A percentile compares a stretch with the other conserved stretches of the same genome.
Evolutionary conservation across 2,888 invertebrate genomes (phyloP).

Genomic region (Eupithecia abbreviata): DNA sequence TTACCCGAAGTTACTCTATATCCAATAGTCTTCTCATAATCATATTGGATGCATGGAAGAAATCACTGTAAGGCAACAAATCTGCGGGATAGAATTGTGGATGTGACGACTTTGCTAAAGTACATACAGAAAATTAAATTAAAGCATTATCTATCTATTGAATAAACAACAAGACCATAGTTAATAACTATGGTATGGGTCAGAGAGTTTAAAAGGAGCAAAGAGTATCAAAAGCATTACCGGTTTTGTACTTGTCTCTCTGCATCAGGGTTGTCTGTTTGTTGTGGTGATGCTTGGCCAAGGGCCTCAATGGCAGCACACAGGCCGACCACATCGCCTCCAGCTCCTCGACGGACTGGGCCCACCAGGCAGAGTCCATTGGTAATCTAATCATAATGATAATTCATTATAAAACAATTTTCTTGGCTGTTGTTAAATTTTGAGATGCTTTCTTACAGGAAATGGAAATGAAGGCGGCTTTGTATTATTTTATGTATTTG

Average conservation of each 20-base stretch:
- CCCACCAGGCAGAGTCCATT: constrained; percentile 93
- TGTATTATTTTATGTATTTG: not conserved
- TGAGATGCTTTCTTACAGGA: not conserved
- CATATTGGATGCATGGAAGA: not conserved
- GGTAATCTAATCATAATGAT: constrained; percentile 86
- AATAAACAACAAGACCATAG: not conserved
- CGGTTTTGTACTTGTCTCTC: constrained; percentile 74
- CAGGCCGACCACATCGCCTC: constrained; percentile 90
- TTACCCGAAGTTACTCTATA: not conserved
- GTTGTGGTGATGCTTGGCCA: constrained; percentile 91
- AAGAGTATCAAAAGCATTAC: constrained; percentile 47
- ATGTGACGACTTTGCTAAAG: not conserved
- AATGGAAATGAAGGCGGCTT: not conserved
- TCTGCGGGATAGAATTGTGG: not conserved
- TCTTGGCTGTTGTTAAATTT: not conserved
- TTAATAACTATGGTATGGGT: too few species aligned
- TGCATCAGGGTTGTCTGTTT: constrained; percentile 77
- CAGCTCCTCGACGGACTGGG: constrained; percentile 85
- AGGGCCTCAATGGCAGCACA: constrained; percentile 93
- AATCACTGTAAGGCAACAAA: not conserved
- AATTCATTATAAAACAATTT: not conserved
- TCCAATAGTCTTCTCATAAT: not conserved
- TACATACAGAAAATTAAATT: not conserved
- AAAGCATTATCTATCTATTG: not conserved
- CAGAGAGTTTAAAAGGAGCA: not conserved